Evolutionary conservation across 2,797 vertebrate species (phyloP), one percentile per base, ranked within the genome.

Genomic region (Sebastes variabilis): DNA sequence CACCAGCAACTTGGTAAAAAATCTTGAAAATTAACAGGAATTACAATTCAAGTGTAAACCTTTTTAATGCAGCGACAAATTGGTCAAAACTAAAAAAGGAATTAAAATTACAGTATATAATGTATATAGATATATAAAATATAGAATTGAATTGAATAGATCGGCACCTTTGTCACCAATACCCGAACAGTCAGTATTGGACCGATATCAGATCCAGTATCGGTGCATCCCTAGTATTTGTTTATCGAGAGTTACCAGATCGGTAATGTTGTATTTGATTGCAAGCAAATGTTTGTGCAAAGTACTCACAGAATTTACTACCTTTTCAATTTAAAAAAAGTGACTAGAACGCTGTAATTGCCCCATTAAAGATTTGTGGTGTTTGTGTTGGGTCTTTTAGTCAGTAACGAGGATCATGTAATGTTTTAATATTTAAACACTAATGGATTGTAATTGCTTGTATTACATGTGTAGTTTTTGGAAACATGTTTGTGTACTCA

Each of bases 401-500:
- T 80, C 18, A 55, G 78, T 62, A 66, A 65, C 18, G 59, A 75
- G 20, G n/a, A 78, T 66, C 52, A 71, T 79, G 77, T 85, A 75
- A 79, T 87, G 77, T 90, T 83, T 71, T 83, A 72, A 74, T 79
- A 68, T 86, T 72, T 72, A 82, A 82, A 75, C 79, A 89, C 77
- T 81, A 88, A 82, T 29, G 49, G 69, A 69, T 79, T 89, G 71
- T 84, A 81, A 72, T 83, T 79, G 92, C 82, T 87, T 91, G 73
- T 81, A 76, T 81, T 92, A 92, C 81, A 92, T 90, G 87, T 90
- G 84, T 86, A 87, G 87, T 84, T 92, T 89, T 89, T 81, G 66
- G 77, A 91, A 85, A 88, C 61, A 52, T 77, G 87, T 87, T 92
- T 91, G 74, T 87, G 69, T 88, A 88, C 64, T 87, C 81, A 52